phyloP scores from a whole-genome alignment of 37 sponge, comb jelly and placozoan genomes.

The Cliona cf. orientalis region DNA sequence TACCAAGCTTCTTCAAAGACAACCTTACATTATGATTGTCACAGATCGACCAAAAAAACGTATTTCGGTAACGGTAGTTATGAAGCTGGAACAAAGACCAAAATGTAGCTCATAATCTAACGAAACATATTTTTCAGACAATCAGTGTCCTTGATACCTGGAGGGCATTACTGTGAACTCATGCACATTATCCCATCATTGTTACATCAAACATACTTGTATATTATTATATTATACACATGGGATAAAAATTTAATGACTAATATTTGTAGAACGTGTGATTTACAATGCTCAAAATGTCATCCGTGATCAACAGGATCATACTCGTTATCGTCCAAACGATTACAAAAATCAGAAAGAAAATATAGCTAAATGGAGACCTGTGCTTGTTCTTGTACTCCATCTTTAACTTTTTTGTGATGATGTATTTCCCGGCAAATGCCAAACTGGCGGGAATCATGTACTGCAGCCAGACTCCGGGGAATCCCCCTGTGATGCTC shows the following conservation, averaged over 20 bases:
- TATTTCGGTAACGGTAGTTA: too few relatives aligned
- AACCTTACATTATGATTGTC: too few relatives aligned
- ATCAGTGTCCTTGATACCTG: too few relatives aligned
- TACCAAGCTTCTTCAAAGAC: too few relatives aligned
- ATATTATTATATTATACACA: neutral
- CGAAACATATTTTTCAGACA: too few relatives aligned
- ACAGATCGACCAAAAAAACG: too few relatives aligned
- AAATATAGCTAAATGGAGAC: conserved; percentile 62
- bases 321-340: conserved; percentile 76
- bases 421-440: conserved; percentile 50
- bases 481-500: conserved; percentile 88
- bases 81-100: too few relatives aligned
- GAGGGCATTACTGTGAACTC: too few relatives aligned
- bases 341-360: conserved; percentile 45
- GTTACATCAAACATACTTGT: too few relatives aligned
- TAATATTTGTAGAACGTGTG: neutral
- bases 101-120: too few relatives aligned
- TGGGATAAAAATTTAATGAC: neutral
- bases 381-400: conserved; percentile 66
- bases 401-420: conserved; percentile 10
- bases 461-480: conserved; percentile 96
- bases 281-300: conserved; percentile 34
- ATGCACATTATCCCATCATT: too few relatives aligned
- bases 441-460: conserved; percentile 86
- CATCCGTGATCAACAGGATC: conserved; percentile 64